Conservation (phyloP, 2,888 invertebrate species). For the Habroteleia sp. region DNA sequence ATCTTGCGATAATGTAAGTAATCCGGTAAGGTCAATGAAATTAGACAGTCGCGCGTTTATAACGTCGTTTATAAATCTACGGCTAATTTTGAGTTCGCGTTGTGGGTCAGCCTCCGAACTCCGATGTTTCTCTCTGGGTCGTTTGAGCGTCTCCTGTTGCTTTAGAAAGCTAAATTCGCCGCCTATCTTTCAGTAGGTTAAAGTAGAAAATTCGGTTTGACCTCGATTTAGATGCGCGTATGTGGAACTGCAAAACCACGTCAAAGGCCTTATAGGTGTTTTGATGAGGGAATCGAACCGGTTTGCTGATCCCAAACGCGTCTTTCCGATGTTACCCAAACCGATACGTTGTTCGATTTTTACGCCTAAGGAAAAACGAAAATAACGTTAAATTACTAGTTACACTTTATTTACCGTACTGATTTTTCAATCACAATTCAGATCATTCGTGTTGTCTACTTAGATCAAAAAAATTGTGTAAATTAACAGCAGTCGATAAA, state of each 20-base stretch:
- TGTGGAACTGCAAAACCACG: constrained; percentile 65
- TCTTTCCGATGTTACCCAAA: constrained; percentile 58
- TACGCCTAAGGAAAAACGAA: constrained; percentile 2
- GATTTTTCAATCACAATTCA: too few relatives aligned
- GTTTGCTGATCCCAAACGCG: constrained; percentile 59
- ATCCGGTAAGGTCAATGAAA: constrained; percentile 37
- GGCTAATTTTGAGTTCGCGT: constrained; percentile 72
- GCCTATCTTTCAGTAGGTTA: constrained; percentile 79
- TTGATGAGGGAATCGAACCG: constrained; percentile 63
- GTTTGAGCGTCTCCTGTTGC: constrained; percentile 66
- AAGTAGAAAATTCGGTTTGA: constrained; percentile 81
- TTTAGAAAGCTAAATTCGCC: constrained; percentile 81
- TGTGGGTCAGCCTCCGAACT: constrained; percentile 63
- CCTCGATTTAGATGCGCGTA: constrained; percentile 76
- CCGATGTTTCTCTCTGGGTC: constrained; percentile 54
- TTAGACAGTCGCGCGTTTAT: constrained; percentile 48
- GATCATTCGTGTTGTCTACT: too few relatives aligned
- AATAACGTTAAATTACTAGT: constrained; percentile 2
- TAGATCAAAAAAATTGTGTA: too few relatives aligned
- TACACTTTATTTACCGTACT: too few relatives aligned
- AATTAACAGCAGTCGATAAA: too few relatives aligned
- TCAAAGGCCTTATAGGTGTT: constrained; percentile 65
- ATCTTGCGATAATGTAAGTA: constrained; percentile 26
- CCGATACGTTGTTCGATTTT: constrained; percentile 40
- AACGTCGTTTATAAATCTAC: constrained; percentile 68